phyloP scores from a whole-genome alignment of 2,113 vertebrate genomes.

The Riparia riparia region DNA sequence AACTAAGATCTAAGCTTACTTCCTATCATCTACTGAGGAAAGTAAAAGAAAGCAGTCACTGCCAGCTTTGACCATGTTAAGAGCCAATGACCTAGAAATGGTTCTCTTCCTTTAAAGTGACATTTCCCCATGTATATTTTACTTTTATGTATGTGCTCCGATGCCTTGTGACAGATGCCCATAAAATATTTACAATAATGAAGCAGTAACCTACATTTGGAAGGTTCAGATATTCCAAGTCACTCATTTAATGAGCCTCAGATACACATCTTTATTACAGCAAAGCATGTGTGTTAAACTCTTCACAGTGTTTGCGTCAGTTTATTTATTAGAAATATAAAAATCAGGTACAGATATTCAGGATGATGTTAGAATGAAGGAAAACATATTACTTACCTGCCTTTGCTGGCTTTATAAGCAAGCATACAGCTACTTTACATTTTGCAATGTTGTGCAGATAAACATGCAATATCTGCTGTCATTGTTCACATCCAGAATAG shows the following conservation, averaged over 20 bases:
- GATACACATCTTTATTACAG: background rate
- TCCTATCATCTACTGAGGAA: background rate
- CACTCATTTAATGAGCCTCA: background rate
- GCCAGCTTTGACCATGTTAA: background rate
- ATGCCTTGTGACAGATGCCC: conserved; percentile 13
- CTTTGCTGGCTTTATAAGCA: background rate
- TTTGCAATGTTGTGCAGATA: background rate
- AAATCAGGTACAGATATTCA: background rate
- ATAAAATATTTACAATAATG: conserved; percentile 58
- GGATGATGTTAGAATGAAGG: background rate
- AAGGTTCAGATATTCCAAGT: background rate
- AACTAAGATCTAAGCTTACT: background rate
- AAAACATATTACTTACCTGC: background rate
- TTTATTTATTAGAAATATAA: background rate
- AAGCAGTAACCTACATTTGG: conserved; percentile 53
- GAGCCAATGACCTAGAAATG: conserved; percentile 12
- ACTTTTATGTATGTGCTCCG: background rate
- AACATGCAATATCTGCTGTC: background rate
- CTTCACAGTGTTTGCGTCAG: background rate
- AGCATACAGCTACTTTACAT: background rate
- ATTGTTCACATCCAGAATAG: background rate
- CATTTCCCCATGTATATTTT: background rate
- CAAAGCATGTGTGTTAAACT: background rate
- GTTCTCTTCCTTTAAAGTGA: background rate
- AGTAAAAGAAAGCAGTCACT: background rate